Evolutionary conservation across 2,797 vertebrate species (phyloP), one percentile per base, ranked within the genome.

Genomic region (Muscicapa comitata): DNA sequence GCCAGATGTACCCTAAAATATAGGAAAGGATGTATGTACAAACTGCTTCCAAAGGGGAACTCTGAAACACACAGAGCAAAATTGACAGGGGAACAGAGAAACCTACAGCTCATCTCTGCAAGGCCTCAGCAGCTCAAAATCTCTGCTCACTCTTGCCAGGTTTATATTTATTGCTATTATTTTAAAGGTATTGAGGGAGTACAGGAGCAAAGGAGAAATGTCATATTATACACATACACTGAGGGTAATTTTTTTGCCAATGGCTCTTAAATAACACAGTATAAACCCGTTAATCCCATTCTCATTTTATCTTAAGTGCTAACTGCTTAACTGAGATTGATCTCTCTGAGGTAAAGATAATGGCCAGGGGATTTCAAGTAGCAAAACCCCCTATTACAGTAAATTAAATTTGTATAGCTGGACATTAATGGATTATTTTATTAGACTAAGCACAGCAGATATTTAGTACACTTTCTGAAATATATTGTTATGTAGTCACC

Each of bases 391-490:
- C 68, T 58, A 85, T 72, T 79, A 81, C 15, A 31, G 47, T 79
- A 93, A 93, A 86, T 91, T 68, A 65, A 51, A 84, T 91, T 73
- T 61, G 59, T 65, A 45, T n/a, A 86, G 80, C 45, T 70, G 47
- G 76, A 83, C 68, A 76, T 75, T 92, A 93, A 78, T 90, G 68
- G 86, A 61, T 76, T 92, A 73, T 88, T 92, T 82, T 86, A 90
- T 90, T 88, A 47, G 42, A 43, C 23, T 62, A 62, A 77, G 54
- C 33, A 62, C 18, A 83, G 48, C 61, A 66, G 76, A 66, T 71
- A 92, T 91, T 92, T 92, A 83, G 65, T 54, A 61, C 43, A 54
- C 43, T 63, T 80, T 65, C 40, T 86, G 57, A 66, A 77, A 73
- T 50, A 38, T 1, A 50, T 57, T 25, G 53, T 76, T 72, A 50